Base-by-base conservation (phyloP, 37 sponge, comb jelly and placozoan genomes). In the Oopsacas minuta region DNA sequence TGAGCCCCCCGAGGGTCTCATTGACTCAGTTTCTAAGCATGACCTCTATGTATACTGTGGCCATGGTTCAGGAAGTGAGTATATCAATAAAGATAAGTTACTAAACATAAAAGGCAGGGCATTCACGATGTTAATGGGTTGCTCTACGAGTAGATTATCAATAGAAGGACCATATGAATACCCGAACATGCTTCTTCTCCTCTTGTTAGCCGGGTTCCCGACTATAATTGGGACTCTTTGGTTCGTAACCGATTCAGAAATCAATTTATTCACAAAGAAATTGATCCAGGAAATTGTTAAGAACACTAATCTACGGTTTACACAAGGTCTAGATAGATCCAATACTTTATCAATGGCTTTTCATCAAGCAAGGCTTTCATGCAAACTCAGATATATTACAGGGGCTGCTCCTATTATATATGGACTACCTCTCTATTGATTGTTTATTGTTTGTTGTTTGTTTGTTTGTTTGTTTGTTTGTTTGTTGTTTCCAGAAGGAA, bases 21-120 rank as follows among this genome's bases (percentile, higher is more conserved):
- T 61, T 3, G 75, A 61, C 22, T 61, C 75, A 32, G 75, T 61
- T n/a, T 61, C 75, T 3, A n/a, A 10, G 7, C 20, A 61, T 25
- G 75, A 61, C 22, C 22, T 61, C 32, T 61, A 61, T n/a, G 75
- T 61, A n/a, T 61, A 61, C 75, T 61, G 75, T 61, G 75, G 75
- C 20, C 75, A 61, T n/a, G 75, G 75, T 3, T 61, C 75, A 20
- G 75, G 75, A 7, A 61, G 75, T 61, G 75, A 61, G 22, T 61
- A 61, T n/a, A n/a, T 61, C 28, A 61, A 61, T 34, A 61, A 61
- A n/a, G 75, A 61, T 7, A 61, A 61, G 30, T n/a, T 61, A n/a
- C 22, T 61, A 34, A 61, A 61, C 75, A 61, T 5, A 10, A n/a
- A 61, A 61, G 75, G 75, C 30, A 61, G 22, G 22, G 75, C 75